phyloP scores from a whole-genome alignment of 2,888 invertebrate species.

The Rhagium mordax region DNA sequence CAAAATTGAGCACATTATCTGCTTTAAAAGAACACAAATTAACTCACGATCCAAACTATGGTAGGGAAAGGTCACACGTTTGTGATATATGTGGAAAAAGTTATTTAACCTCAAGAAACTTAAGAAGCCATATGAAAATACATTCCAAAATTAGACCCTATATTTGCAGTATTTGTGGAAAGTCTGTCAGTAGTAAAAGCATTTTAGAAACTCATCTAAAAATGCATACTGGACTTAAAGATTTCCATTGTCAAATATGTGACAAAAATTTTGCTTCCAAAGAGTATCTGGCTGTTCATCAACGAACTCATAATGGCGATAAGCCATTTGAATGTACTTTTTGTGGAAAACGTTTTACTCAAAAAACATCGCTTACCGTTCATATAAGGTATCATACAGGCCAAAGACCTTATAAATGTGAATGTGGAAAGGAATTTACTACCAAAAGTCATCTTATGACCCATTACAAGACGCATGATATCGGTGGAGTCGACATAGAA shows the following conservation, averaged over 20 bases:
- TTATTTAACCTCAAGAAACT: constrained; percentile 65
- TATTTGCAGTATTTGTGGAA: constrained; percentile 66
- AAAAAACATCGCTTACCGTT: constrained; percentile 73
- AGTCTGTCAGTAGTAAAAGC: constrained; percentile 63
- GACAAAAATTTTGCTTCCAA: constrained; percentile 65
- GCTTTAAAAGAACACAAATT: constrained; percentile 61
- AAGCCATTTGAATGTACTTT: constrained; percentile 74
- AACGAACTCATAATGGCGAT: constrained; percentile 73
- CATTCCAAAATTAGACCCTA: constrained; percentile 59
- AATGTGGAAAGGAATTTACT: constrained; percentile 74
- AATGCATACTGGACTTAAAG: constrained; percentile 67
- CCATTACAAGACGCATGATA: constrained; percentile 73
- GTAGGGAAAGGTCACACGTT: constrained; percentile 58
- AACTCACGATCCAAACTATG: constrained; percentile 59
- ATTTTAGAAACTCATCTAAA: constrained; percentile 66
- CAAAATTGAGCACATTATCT: constrained; percentile 55
- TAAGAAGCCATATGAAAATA: constrained; percentile 61
- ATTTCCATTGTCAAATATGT: constrained; percentile 59
- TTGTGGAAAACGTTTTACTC: constrained; percentile 75
- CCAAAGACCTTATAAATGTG: constrained; percentile 73
- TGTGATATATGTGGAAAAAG: constrained; percentile 70
- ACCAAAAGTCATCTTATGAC: constrained; percentile 74
- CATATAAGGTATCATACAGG: constrained; percentile 75
- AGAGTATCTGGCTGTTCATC: constrained; percentile 72
- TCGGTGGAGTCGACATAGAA: constrained; percentile 63